Base-by-base conservation (phyloP, 1,140 invertebrate genomes). In the Bombus confusus region DNA sequence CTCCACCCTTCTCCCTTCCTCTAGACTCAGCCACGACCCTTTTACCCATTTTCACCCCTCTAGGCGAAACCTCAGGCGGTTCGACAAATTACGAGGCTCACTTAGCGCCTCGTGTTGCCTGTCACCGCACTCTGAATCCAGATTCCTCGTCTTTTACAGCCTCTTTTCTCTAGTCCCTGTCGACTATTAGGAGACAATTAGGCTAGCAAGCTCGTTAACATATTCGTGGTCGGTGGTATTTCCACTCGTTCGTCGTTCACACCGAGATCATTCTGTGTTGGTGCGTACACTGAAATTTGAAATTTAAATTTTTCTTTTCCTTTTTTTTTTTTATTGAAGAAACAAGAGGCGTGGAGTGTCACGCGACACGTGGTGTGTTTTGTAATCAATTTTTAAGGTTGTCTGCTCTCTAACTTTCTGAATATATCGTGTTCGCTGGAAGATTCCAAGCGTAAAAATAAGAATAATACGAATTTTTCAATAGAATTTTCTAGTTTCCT, bases 41-140 rank as follows among this genome's bases (percentile, higher is more conserved):
- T 47, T 68, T 6, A 37, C 66, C 37, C n/a, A n/a, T 37, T 80
- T 66, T 68, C 25, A n/a, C 66, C 59, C 71, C 62, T n/a, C 22
- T 31, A 68, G 66, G 52, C 88, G 90, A 83, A 91, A 91, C 83
- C 82, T 78, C 85, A 91, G 69, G 59, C 90, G 85, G 66, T 76
- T 85, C 75, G 81, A 91, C 89, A 88, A 91, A 91, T 89, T 83
- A 87, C 80, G 85, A 85, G 88, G 88, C 90, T 91, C 90, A 80
- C 85, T 91, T 89, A 91, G 34, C 57, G 22, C 82, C 78, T 83
- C 69, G 57, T 85, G 86, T 76, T 71, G n/a, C 62, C 82, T 72
- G 72, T 85, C 77, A 88, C 37, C 71, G 59, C 78, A 59, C 64
- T 64, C 47, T 39, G 64, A 73, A 52, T 75, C 31, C n/a, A 34